These are phyloP conservation scores for Chinchilla lanigera DNA, from an alignment of 2,113 vertebrate species.

Conservation along the genomic window DNA sequence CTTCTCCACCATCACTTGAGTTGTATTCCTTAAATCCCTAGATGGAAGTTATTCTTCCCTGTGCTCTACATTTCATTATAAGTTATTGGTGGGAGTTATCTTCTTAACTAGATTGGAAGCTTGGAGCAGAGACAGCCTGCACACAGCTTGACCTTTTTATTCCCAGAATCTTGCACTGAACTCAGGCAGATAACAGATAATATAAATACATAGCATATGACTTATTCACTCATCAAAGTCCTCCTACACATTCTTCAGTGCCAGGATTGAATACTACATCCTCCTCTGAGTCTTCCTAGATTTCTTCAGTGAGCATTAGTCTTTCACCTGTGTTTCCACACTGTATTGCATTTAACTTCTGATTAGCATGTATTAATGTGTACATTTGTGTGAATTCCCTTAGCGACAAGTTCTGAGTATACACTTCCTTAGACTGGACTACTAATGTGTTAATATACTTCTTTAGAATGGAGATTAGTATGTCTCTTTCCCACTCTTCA, in stretches of 20 bases:
- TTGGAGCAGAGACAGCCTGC: background rate
- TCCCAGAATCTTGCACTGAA: too few species aligned
- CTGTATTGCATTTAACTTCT: background rate
- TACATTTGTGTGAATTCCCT: background rate
- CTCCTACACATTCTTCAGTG: background rate
- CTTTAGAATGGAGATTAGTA: background rate
- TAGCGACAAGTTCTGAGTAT: background rate
- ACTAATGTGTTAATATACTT: background rate
- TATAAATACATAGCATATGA: background rate
- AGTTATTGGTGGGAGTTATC: background rate
- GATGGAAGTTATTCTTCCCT: background rate
- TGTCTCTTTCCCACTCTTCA: background rate
- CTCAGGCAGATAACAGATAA: accelerated
- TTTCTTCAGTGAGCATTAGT: background rate
- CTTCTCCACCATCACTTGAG: background rate
- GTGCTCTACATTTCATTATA: background rate
- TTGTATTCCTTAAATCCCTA: too few species aligned
- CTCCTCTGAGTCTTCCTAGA: background rate
- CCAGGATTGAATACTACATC: background rate
- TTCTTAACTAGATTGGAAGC: background rate
- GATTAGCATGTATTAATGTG: background rate
- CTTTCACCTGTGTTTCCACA: background rate
- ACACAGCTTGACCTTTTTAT: background rate
- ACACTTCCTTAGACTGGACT: background rate
- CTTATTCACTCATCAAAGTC: background rate